Evolutionary conservation across 2,888 invertebrate species (phyloP), one percentile per base, ranked within the genome.

Genomic region (Seira musarum): DNA sequence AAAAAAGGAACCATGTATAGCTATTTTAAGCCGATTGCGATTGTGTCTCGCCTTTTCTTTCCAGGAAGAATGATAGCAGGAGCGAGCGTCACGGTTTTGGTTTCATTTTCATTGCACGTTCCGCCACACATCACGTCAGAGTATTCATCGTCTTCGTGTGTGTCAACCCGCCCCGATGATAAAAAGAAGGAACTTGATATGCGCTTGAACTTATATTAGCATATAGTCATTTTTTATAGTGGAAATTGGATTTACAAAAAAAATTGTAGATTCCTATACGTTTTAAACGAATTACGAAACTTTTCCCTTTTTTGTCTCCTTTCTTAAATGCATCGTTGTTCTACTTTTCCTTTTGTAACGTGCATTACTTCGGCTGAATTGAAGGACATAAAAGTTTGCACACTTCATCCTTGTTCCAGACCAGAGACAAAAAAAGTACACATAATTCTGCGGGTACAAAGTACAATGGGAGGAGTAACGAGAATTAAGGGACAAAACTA

Each of bases 101-200:
- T 77, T 77, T 77, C 30, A 8, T 77, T 77, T 77, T 77, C 30
- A 8, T 77, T 70, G 70, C 69, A 77, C 70, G 77, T 77, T 77
- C 53, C 70, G 40, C 65, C 69, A 25, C 69, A 69, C 69, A 63
- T 75, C 69, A 69, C 69, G 49, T 75, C 30, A 8, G 30, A 8
- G 53, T 53, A 53, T 17, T 53, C 49, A 53, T 68, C 57, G 61
- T 70, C 49, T 68, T 68, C 57, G 61, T 70, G 21, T 70, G 30
- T 57, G 70, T 70, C 70, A 69, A 60, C 35, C 60, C 19, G 60
- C 3, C 53, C 53, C 15, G 57, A 24, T 24, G 24, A 24, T 25
- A 57, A 15, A 3, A 30, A 21, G 30, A 21, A 69, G 30, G 30
- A 15, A 69, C n/a, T 30, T 2, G 8, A 30, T 30, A 5, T n/a